Evolutionary conservation across 1,140 invertebrate species (phyloP).

Genomic region (Magallana gigas): DNA sequence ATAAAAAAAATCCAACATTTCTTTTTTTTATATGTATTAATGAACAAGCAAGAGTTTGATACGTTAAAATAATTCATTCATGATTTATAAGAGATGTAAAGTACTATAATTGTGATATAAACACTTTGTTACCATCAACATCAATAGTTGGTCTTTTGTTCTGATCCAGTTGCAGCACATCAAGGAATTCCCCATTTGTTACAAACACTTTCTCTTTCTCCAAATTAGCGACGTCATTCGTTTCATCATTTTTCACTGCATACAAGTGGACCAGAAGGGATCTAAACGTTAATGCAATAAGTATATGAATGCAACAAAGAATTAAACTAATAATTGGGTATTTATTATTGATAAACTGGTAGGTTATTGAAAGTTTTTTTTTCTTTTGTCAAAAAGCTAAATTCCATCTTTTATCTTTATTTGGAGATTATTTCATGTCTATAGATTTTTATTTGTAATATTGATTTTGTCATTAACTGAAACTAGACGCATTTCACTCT

Average conservation of each 20-base stretch:
- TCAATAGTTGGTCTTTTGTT: background rate
- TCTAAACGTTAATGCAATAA: slow-evolving; percentile 1
- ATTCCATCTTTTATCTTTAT: background rate
- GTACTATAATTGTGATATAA: too few species aligned
- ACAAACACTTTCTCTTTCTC: background rate
- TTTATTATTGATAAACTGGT: background rate
- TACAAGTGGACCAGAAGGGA: slow-evolving; percentile 59
- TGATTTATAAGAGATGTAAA: too few species aligned
- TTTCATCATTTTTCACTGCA: slow-evolving; percentile 55
- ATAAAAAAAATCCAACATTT: background rate
- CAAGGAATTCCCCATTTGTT: slow-evolving; percentile 8
- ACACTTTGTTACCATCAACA: background rate
- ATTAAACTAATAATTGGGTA: too few species aligned
- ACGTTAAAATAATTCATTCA: too few species aligned
- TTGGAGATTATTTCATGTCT: background rate
- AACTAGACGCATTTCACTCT: background rate
- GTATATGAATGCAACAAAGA: background rate
- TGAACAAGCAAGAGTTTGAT: background rate
- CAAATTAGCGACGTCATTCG: background rate
- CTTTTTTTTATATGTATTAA: background rate
- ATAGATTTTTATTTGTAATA: background rate
- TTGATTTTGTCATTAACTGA: background rate
- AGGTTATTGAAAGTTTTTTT: background rate
- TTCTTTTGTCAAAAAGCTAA: background rate
- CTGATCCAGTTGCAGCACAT: background rate